Evolutionary conservation across 2,797 vertebrate species (phyloP).

Genomic region (Percopsis omiscomaycus): DNA sequence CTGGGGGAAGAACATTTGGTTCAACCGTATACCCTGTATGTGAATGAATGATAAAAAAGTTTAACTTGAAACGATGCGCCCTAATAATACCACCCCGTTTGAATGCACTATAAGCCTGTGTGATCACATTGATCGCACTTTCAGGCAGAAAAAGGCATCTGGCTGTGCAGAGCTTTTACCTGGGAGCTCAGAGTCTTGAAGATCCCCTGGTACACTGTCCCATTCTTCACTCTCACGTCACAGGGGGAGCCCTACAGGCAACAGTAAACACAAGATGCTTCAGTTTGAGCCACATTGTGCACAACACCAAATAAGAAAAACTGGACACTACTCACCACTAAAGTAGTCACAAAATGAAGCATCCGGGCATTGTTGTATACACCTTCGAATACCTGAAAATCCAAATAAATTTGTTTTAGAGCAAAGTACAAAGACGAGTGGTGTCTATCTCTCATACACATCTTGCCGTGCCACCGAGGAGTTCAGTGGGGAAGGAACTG

Average conservation of each 20-base stretch:
- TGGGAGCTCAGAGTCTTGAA: slow-evolving; percentile 89
- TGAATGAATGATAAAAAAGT: no score
- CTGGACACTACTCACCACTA: slow-evolving; percentile 80
- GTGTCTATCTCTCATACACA: no score
- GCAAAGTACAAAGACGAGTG: no score
- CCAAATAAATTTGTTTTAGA: background rate
- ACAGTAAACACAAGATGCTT: background rate
- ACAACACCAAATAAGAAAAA: background rate
- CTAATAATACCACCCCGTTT: no score
- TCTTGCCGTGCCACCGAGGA: no score
- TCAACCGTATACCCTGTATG: no score
- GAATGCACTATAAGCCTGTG: no score
- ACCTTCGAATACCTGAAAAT: slow-evolving; percentile 83
- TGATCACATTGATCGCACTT: no score
- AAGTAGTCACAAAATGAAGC: slow-evolving; percentile 87
- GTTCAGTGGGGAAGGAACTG: no score
- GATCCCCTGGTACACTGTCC: slow-evolving; percentile 83
- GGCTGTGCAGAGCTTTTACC: slow-evolving; percentile 58
- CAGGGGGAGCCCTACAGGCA: slow-evolving; percentile 83
- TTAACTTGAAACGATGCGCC: no score
- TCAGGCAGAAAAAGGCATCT: no score
- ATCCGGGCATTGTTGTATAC: slow-evolving; percentile 88
- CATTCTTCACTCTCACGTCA: slow-evolving; percentile 85
- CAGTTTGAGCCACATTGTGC: background rate
- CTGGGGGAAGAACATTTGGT: no score